Percentiles rank a stretch among this genome's conserved stretches.
Evolutionary conservation across 2,888 invertebrate genomes (phyloP).

Genomic region (Callimorpha dominula): DNA sequence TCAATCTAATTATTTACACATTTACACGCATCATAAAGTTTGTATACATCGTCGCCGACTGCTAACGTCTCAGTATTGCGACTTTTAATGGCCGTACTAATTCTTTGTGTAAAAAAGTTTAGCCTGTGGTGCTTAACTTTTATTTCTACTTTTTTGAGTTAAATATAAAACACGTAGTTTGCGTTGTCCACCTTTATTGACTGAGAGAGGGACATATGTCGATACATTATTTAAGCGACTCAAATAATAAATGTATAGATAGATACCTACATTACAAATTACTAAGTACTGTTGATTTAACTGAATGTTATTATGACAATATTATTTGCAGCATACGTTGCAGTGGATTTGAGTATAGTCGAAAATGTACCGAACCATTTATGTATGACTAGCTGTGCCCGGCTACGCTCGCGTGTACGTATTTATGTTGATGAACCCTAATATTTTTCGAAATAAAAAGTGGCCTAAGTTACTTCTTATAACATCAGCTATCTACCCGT

Average conservation of each 20-base stretch:
- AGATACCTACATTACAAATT: too few species aligned
- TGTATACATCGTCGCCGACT: background rate
- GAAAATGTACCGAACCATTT: background rate
- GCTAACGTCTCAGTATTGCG: background rate
- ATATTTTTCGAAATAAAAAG: too few species aligned
- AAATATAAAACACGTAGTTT: too few species aligned
- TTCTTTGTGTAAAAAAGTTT: background rate
- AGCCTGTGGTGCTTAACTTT: background rate
- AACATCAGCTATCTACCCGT: too few species aligned
- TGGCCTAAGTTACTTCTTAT: too few species aligned
- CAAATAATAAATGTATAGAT: too few species aligned
- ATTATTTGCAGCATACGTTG: background rate
- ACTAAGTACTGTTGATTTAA: too few species aligned
- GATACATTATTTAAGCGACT: too few species aligned
- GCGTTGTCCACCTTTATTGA: too few species aligned
- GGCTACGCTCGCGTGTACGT: too few species aligned
- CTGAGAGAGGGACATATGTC: too few species aligned
- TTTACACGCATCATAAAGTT: background rate
- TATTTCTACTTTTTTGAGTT: background rate
- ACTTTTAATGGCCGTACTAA: background rate
- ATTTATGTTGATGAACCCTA: too few species aligned
- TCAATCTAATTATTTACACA: background rate
- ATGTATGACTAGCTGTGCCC: background rate
- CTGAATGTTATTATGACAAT: background rate
- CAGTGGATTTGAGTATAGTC: background rate